phyloP scores from a whole-genome alignment of 2,113 vertebrate species.

The Takifugu flavidus region DNA sequence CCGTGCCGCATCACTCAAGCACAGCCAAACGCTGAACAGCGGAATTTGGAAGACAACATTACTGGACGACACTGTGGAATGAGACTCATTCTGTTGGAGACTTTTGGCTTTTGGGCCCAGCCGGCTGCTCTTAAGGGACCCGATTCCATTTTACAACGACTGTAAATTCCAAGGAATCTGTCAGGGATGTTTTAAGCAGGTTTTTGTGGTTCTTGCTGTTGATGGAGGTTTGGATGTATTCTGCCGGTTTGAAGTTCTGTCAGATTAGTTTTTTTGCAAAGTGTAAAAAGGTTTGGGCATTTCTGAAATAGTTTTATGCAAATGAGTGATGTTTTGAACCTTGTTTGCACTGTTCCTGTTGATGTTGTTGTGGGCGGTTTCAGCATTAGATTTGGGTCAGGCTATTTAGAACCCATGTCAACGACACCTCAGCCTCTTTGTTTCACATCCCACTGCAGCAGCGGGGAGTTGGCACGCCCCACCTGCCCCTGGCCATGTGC shows the following conservation, averaged over 20 bases:
- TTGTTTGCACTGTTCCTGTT: not conserved
- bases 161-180: not conserved
- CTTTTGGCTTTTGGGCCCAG: no score
- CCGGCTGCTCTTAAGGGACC: not conserved
- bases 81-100: no score
- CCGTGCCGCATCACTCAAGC: no score
- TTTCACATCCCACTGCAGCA: not conserved
- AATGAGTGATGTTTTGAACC: not conserved
- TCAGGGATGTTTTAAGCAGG: not conserved
- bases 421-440: not conserved
- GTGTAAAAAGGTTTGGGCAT: not conserved
- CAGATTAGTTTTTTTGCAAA: conserved; percentile 4
- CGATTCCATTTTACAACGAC: not conserved
- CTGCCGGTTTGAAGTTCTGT: not conserved
- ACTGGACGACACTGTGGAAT: no score
- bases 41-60: no score
- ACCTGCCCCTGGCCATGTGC: conserved; percentile 5
- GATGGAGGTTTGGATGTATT: conserved; percentile 1
- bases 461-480: conserved; percentile 12
- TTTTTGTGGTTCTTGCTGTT: not conserved
- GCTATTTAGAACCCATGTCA: not conserved
- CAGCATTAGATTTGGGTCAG: not conserved
- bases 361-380: not conserved
- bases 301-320: conserved; percentile 9
- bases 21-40: no score